Evolutionary conservation across 2,113 vertebrate species (phyloP), one percentile per base, ranked within the genome.

Genomic region (Drymodes brunneopygia): DNA sequence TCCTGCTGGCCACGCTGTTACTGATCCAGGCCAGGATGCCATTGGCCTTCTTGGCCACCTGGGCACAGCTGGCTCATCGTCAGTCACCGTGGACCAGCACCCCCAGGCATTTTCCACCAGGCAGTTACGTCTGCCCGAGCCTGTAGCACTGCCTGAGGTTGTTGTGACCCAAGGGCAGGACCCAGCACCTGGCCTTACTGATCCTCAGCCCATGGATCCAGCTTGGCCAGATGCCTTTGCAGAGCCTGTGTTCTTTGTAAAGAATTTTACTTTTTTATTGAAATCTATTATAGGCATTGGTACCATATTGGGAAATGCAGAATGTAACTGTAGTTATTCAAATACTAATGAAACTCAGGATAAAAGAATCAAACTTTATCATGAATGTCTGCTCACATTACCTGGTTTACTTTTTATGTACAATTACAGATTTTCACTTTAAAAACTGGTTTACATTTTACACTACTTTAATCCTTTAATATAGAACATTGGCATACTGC

Each of bases 71-170:
- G 86, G 29, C 16, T 60, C 8, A 0, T 27, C 29, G 1, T 27
- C 54, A 54, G 53, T 2, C 1, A 0, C n/a, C 60, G 14, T 3
- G 12, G 16, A 15, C 16, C 35, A 53, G n/a, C 53, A 19, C 6
- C 7, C 16, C 17, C 20, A 22, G 53, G 17, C 14, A 21, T 47
- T 54, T 61, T 54, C 17, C 5, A 4, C n/a, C 35, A 15, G 45
- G 29, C 15, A 28, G 2, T 53, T 47, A 4, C 2, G 33, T 33
- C 38, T 54, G 15, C 47, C 33, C 20, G 45, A 40, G 54, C 47
- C 61, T 19, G n/a, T 25, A 28, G 47, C 7, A 2, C n/a, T 47
- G 40, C 29, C 10, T 18, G 29, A 16, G 6, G 5, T 31, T 6
- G 6, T 18, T 24, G 17, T 67, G 29, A 22, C 24, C 45, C n/a